These are phyloP conservation scores for Apus apus DNA, from an alignment of 2,113 vertebrate genomes.

Conservation along the genomic window DNA sequence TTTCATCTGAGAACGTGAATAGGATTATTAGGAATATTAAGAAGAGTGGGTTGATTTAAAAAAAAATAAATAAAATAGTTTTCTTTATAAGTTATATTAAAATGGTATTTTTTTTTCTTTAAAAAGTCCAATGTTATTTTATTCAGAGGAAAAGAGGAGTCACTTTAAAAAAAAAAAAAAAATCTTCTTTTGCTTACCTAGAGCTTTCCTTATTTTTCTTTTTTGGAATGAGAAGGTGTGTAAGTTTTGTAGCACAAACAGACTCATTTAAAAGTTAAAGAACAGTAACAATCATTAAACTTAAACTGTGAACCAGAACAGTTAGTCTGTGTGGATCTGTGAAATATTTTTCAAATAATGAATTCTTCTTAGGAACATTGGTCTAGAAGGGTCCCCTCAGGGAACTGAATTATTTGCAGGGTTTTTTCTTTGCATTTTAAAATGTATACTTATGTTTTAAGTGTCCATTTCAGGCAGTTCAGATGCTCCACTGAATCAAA, in stretches of 20 bases:
- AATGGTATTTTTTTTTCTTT: not conserved
- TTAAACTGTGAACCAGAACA: not conserved
- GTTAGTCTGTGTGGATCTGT: not conserved
- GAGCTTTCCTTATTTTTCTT: not conserved
- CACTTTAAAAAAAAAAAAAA: not conserved
- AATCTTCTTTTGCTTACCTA: not conserved
- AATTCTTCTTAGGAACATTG: not conserved
- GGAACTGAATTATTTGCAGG: not conserved
- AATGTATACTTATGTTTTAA: not conserved
- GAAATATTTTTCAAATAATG: conserved; percentile 17
- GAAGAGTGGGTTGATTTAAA: not conserved
- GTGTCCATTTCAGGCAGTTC: not conserved
- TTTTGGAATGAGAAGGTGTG: not conserved
- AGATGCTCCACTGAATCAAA: not conserved
- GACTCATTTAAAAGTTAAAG: not conserved
- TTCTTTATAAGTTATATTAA: not conserved
- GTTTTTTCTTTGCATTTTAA: not conserved
- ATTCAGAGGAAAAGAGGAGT: not conserved
- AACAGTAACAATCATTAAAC: not conserved
- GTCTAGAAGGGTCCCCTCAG: not conserved
- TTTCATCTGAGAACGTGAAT: conserved; percentile 30
- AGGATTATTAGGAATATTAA: conserved; percentile 41
- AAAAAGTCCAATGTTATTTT: not conserved
- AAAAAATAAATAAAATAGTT: too few species aligned
- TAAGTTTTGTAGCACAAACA: not conserved